A percentile compares a stretch with the other conserved stretches of the same genome.
Evolutionary conservation across 2,888 invertebrate genomes (phyloP).

Genomic region (Microchrysa polita): DNA sequence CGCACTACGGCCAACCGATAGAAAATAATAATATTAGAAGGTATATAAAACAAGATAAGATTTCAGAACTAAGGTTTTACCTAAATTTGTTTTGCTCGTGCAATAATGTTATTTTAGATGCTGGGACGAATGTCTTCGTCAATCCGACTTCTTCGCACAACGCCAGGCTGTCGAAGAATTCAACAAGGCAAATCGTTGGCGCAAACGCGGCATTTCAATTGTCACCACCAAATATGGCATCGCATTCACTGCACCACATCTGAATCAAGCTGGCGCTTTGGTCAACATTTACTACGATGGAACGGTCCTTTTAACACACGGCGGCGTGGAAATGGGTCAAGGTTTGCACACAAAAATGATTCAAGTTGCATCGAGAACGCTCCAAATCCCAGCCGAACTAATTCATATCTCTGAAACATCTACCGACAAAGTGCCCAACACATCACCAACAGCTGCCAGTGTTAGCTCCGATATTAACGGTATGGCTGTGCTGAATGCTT

Average conservation of each 20-base stretch:
- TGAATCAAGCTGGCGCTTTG: conserved; percentile 89
- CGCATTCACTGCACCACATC: conserved; percentile 70
- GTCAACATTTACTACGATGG: conserved; percentile 89
- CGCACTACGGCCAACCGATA: conserved; percentile 81
- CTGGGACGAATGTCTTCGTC: conserved; percentile 79
- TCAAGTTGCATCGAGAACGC: conserved; percentile 82
- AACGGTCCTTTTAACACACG: conserved; percentile 87
- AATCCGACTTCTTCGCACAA: conserved; percentile 72
- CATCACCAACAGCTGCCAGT: conserved; percentile 90
- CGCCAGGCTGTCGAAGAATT: conserved; percentile 71
- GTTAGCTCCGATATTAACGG: conserved; percentile 90
- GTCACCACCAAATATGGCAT: conserved; percentile 88
- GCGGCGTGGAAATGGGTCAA: conserved; percentile 98
- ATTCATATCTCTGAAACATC: conserved; percentile 86
- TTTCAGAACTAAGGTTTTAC: no score
- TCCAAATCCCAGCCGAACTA: conserved; percentile 75
- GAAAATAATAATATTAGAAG: conserved; percentile 75
- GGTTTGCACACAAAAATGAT: conserved; percentile 96
- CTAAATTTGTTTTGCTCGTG: no score
- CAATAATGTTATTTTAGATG: no score
- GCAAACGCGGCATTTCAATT: conserved; percentile 84
- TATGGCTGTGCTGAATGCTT: conserved; percentile 88
- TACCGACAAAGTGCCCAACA: conserved; percentile 92
- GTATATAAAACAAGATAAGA: conserved; percentile 49
- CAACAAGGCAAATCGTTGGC: conserved; percentile 83